A percentile compares a stretch with the other conserved stretches of the same genome.
phyloP scores from a whole-genome alignment of 2,113 vertebrate genomes.

The Neomonachus schauinslandi region DNA sequence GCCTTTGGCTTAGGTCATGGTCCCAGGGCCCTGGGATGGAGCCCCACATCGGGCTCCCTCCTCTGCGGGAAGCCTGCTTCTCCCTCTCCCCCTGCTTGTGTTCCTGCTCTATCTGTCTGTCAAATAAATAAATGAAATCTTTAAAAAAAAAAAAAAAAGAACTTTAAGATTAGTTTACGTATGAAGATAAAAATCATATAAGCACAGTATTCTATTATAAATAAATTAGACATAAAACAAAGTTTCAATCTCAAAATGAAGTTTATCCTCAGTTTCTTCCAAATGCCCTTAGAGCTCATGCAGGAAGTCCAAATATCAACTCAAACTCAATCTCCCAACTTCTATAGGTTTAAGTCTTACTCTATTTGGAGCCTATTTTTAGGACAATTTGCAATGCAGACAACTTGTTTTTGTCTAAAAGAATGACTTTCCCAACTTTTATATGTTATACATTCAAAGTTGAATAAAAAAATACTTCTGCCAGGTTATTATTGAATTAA shows the following conservation, averaged over 20 bases:
- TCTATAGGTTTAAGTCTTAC: background rate
- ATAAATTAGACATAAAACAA: background rate
- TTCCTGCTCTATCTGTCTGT: no score
- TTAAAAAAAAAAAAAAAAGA: background rate
- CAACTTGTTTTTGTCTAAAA: background rate
- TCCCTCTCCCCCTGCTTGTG: no score
- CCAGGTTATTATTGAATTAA: background rate
- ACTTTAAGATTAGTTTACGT: background rate
- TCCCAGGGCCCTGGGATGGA: no score
- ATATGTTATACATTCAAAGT: background rate
- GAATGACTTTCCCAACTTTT: background rate
- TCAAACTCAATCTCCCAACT: background rate
- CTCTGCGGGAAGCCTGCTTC: no score
- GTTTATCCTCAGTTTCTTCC: background rate
- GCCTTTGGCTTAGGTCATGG: no score
- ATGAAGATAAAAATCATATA: background rate
- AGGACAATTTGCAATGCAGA: background rate
- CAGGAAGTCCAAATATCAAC: background rate
- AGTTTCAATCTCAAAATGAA: conserved; percentile 9
- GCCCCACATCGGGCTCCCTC: no score
- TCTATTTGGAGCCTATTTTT: background rate
- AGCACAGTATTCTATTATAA: background rate
- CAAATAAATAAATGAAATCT: no score
- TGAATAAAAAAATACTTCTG: background rate
- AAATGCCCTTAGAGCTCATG: background rate